Base-by-base conservation (phyloP, 1,140 invertebrate species). In the Drosophila littoralis region DNA sequence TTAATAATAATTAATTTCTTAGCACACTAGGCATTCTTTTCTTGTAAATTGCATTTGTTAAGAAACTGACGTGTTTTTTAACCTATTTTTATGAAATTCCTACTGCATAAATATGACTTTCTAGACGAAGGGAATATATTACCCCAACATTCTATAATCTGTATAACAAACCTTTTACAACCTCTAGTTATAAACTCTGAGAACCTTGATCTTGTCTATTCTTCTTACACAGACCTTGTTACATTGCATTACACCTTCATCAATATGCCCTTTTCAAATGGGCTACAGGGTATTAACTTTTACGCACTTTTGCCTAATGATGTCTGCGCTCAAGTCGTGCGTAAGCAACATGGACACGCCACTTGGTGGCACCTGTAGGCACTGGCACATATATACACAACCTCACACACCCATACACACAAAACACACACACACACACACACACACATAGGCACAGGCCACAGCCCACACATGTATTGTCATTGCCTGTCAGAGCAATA, bases 401-500 rank as follows among this genome's bases (percentile, higher is more conserved):
- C n/a, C n/a, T n/a, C 17, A 7, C 35, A 36, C 50, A 52, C 7
- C n/a, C 40, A 43, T 42, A 43, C 7, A 28, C 28, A 28, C 15
- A 1, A 57, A 7, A 13, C 15, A 48, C 8, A 28, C 22, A 50
- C 50, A 35, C 28, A 13, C 28, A 52, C 7, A 15, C 32, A 15
- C n/a, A 52, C 7, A 35, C 8, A 35, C 7, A n/a, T 4, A 55
- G 12, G 8, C 17, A 28, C 13, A 51, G 22, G 4, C 22, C 22
- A 28, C 22, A 28, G 22, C 22, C 22, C 32, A 32, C 6, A 10
- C 32, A 73, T 67, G 68, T 73, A 72, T 79, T 76, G 69, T 36
- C 55, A 52, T 69, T 60, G 55, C 15, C 69, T 86, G 79, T 79
- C 83, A 83, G 68, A 52, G 84, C 54, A 79, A 80, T 88, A 88